Conservation (phyloP, 37 sponge, comb jelly and placozoan genomes). For the Halisarca cf. caerulea region DNA sequence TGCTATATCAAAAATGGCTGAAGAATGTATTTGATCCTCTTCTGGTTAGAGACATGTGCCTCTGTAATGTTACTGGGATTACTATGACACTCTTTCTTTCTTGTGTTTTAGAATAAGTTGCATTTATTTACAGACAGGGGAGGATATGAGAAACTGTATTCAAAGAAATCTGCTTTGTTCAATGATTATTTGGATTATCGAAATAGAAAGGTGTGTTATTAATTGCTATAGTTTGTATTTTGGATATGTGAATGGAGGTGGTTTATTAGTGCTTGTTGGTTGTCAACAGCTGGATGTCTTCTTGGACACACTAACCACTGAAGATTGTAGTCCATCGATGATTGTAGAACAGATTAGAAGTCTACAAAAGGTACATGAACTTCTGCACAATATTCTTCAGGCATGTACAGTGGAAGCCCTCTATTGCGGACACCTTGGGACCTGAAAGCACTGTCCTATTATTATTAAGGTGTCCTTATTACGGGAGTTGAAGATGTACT, state of each 20-base stretch:
- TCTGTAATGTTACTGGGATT: too few species aligned
- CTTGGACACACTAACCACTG: conserved; percentile 57
- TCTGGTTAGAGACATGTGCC: too few species aligned
- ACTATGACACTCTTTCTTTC: too few species aligned
- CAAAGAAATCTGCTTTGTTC: conserved; percentile 49
- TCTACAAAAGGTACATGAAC: neutral
- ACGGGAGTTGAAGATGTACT: too few species aligned
- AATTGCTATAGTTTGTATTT: neutral
- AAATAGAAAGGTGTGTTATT: conserved; percentile 33
- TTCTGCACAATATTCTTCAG: too few species aligned
- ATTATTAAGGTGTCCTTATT: too few species aligned
- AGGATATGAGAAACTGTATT: conserved; percentile 24
- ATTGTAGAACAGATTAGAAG: neutral
- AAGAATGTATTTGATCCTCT: conserved; percentile 65
- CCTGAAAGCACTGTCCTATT: neutral
- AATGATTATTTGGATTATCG: conserved; percentile 58
- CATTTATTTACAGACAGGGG: conserved; percentile 14
- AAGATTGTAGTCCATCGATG: conserved; percentile 42
- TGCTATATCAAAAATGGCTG: conserved; percentile 78
- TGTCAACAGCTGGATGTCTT: conserved; percentile 35
- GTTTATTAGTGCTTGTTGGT: neutral
- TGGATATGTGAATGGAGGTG: neutral
- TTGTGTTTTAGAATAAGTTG: neutral
- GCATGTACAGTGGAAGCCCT: too few species aligned
- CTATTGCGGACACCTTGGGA: neutral